phyloP scores from a whole-genome alignment of 1,140 invertebrate species.

The Samia ricini region DNA sequence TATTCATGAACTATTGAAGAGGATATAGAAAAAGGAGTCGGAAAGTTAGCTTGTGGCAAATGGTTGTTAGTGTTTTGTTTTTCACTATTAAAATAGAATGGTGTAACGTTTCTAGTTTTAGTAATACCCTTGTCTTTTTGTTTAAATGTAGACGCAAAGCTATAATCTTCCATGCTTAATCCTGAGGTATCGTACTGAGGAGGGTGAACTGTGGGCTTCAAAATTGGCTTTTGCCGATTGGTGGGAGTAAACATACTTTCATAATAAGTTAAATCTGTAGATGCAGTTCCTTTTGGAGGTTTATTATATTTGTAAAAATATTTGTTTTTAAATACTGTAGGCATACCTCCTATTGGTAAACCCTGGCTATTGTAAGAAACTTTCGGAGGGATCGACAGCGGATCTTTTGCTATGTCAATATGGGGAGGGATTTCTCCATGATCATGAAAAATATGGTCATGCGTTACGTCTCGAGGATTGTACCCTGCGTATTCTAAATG shows the following conservation, averaged over 20 bases:
- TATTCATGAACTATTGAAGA: slow-evolving; percentile 63
- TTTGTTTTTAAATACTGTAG: slow-evolving; percentile 41
- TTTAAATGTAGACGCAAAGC: slow-evolving; percentile 40
- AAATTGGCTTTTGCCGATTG: slow-evolving; percentile 35
- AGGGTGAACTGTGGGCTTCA: slow-evolving; percentile 31
- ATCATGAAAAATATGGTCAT: slow-evolving; percentile 74
- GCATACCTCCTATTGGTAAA: slow-evolving; percentile 39
- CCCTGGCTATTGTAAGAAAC: slow-evolving; percentile 62
- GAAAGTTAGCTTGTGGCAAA: slow-evolving; percentile 35
- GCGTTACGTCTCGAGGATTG: slow-evolving; percentile 68
- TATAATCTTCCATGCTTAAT: slow-evolving; percentile 39
- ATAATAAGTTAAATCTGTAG: slow-evolving; percentile 58
- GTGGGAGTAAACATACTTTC: slow-evolving; percentile 55
- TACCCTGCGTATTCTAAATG: slow-evolving; percentile 67
- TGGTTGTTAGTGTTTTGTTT: slow-evolving; percentile 40
- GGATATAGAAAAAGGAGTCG: slow-evolving; percentile 54
- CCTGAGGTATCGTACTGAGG: slow-evolving; percentile 38
- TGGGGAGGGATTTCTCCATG: slow-evolving; percentile 68
- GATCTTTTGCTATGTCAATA: slow-evolving; percentile 52
- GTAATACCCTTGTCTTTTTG: slow-evolving; percentile 41
- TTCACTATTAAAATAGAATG: slow-evolving; percentile 32
- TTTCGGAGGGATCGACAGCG: slow-evolving; percentile 51
- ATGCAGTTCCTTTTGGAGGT: slow-evolving; percentile 32
- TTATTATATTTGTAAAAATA: slow-evolving; percentile 40
- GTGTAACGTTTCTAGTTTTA: slow-evolving; percentile 37